Percentiles rank a stretch among this genome's conserved stretches.
Evolutionary conservation across 2,113 vertebrate species (phyloP).

Genomic region (Dascyllus trimaculatus): DNA sequence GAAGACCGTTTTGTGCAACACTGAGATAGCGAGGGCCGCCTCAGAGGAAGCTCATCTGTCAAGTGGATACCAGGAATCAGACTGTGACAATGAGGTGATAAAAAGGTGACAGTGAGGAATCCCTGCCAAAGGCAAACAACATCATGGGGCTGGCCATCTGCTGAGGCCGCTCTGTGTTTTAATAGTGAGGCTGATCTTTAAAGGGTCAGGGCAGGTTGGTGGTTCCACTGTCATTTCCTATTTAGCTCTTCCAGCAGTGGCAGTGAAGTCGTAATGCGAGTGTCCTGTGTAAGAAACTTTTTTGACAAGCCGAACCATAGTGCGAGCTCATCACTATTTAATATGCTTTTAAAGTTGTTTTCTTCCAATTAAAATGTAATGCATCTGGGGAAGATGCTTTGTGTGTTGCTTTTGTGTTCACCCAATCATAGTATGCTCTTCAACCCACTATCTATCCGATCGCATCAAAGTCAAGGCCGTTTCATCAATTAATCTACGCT

Average conservation of each 20-base stretch:
- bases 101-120: slow-evolving; percentile 69
- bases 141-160: slow-evolving; percentile 69
- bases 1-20: slow-evolving; percentile 37
- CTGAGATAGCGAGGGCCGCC: slow-evolving; percentile 40
- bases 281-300: neutral
- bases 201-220: slow-evolving; percentile 45
- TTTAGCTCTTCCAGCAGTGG: slow-evolving; percentile 12
- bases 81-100: slow-evolving; percentile 75
- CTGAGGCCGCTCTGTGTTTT: slow-evolving; percentile 20
- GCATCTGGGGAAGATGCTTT: neutral
- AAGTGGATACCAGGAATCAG: slow-evolving; percentile 40
- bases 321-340: too few species aligned
- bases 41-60: slow-evolving; percentile 63
- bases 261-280: neutral
- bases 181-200: slow-evolving; percentile 35
- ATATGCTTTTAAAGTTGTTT: too few species aligned
- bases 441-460: slow-evolving; percentile 28
- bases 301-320: too few species aligned
- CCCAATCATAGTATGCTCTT: neutral
- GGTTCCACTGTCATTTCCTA: slow-evolving; percentile 40
- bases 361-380: too few species aligned
- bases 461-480: slow-evolving; percentile 21
- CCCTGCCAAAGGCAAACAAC: slow-evolving; percentile 50
- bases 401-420: neutral
- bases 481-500: slow-evolving; percentile 35